Percentiles rank a stretch among this genome's conserved stretches.
Evolutionary conservation across 2,888 invertebrate species (phyloP).

Genomic region (Diplazon laetatorius): DNA sequence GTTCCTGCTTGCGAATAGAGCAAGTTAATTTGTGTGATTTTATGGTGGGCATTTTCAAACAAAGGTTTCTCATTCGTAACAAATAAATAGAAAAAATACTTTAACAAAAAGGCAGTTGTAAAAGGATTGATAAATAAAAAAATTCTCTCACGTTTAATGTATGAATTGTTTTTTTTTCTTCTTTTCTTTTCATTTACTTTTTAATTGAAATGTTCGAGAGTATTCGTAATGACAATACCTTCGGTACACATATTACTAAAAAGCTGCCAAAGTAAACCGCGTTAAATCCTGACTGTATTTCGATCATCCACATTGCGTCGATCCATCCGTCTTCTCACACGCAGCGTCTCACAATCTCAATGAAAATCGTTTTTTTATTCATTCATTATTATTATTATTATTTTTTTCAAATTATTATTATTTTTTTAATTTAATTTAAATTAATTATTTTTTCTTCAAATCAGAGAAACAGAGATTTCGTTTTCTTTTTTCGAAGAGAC

Average conservation of each 20-base stretch:
- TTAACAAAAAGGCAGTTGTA: too few species aligned
- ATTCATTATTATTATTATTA: too few species aligned
- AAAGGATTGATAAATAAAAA: not conserved
- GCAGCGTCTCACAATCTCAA: slow-evolving; percentile 51
- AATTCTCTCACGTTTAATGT: slow-evolving; percentile 54
- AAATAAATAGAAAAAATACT: too few species aligned
- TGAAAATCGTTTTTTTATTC: too few species aligned
- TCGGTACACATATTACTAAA: slow-evolving; percentile 75
- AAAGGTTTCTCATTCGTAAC: too few species aligned
- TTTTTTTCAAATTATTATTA: too few species aligned
- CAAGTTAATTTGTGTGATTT: too few species aligned
- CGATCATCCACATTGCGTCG: slow-evolving; percentile 56
- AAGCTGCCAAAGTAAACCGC: slow-evolving; percentile 72
- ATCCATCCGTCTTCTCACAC: slow-evolving; percentile 45
- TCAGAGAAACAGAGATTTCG: slow-evolving; percentile 39
- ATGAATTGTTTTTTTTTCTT: slow-evolving; percentile 76
- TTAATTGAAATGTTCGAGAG: slow-evolving; percentile 78
- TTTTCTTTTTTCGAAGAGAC: slow-evolving; percentile 44
- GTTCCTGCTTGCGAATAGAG: too few species aligned
- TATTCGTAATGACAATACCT: slow-evolving; percentile 77
- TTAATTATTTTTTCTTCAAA: too few species aligned
- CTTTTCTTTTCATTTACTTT: too few species aligned
- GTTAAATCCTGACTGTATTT: slow-evolving; percentile 44
- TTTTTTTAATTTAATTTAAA: too few species aligned
- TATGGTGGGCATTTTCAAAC: too few species aligned